Base-by-base conservation (phyloP, 1,140 invertebrate genomes). In the Ceratosolen fusciceps region DNA sequence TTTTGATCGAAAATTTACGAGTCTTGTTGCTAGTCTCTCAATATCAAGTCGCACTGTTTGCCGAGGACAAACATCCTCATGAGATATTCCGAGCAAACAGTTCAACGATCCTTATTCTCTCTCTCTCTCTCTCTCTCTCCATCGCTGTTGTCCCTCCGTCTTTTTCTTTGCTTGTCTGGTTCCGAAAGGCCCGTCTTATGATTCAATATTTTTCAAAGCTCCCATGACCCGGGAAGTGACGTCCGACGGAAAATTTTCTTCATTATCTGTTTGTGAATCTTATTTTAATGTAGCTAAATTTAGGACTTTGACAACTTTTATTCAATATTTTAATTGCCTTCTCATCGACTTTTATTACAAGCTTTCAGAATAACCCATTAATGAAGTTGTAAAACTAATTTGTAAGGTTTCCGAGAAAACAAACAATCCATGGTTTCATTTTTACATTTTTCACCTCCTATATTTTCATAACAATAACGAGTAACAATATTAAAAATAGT, bases 1-100 rank as follows among this genome's bases (percentile, higher is more conserved):
- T 39, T 37, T 80, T 62, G 47, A 74, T 68, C 19, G 62, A 74
- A 80, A 80, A 80, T 80, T 80, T 80, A 80, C 78, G 78, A 80
- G 78, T 0, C 54, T 47, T 31, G 16, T 39, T 71, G 60, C 39
- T n/a, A 3, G 16, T 34, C n/a, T 26, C 37, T 21, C 49, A 12
- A 71, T 49, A 24, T 26, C 24, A 9, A 34, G 24, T 58, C 62
- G 74, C 49, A 29, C 26, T 77, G 60, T 79, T 79, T 79, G 71
- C 43, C 60, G 9, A 31, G 39, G 47, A 34, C 60, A 79, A 79
- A 79, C 47, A 34, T 67, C 56, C 76, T 67, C 65, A 62, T 54
- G 49, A 10, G 65, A n/a, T 49, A 54, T 58, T 77, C 43, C 43
- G 39, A 49, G 73, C 60, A 78, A 58, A 78, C 54, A 67, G 37